Base-by-base conservation (phyloP, 2,797 vertebrate species). In the Falco columbarius region DNA sequence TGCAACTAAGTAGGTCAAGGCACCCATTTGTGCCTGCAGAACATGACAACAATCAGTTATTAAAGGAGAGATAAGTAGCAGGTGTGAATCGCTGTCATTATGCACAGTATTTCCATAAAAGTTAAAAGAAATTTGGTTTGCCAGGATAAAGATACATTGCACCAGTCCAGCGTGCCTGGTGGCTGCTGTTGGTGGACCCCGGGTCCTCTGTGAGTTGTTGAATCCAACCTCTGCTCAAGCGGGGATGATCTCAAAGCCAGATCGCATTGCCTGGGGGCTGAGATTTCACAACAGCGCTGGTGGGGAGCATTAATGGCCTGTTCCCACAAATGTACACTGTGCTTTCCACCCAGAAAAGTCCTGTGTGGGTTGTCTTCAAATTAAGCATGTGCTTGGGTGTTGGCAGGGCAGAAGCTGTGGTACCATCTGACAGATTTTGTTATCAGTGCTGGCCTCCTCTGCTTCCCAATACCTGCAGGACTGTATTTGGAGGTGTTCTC, bases 91-190 rank as follows among this genome's bases (percentile, higher is more conserved):
- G 24, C 44, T 38, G 20, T 63, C 15, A 1, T 77, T 47, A 27
- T 1, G 13, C 15, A 15, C 51, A 34, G 24, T 7, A 29, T 81
- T 77, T 51, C 70, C 40, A 38, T 29, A 16, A 36, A 73, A 77
- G 2, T n/a, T 13, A 3, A 20, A 20, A 49, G 65, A 30, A 67
- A 34, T 7, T 16, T 20, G 18, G 18, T 10, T 71, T 38, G 52
- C 24, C 12, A 8, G 0, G 27, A 26, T 18, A 10, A 2, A 46
- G 65, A 40, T 19, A 1, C 0, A 6, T 58, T 12, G 1, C n/a
- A 7, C 1, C 34, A 24, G 27, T 7, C 34, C 12, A 5, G 4
- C 0, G 5, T 22, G 21, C 34, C 26, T 10, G 15, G 42, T 22
- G 49, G 26, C 15, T 27, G 42, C 17, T 1, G 9, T 29, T 10